These are phyloP conservation scores for Lamprotornis superbus DNA, from an alignment of 2,113 vertebrate genomes.

Conservation along the genomic window DNA sequence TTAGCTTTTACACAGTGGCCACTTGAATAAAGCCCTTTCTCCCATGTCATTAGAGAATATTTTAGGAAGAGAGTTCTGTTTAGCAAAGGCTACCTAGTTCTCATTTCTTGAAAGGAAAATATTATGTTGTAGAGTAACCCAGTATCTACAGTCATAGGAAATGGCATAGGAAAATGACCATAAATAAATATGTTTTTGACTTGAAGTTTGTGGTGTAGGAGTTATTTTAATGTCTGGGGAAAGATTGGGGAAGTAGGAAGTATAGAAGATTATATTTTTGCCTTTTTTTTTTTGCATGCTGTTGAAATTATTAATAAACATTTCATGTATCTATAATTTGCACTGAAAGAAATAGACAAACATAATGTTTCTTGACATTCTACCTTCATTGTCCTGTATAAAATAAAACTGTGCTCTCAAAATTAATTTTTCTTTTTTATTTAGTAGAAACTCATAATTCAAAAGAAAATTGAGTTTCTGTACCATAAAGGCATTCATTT, in stretches of 20 bases:
- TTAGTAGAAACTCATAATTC: not conserved
- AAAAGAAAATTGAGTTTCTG: not conserved
- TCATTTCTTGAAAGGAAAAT: conserved; percentile 56
- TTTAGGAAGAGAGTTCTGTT: conserved; percentile 33
- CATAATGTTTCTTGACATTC: not conserved
- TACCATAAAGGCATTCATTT: not conserved
- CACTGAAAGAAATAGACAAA: not conserved
- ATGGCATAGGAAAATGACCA: conserved; percentile 16
- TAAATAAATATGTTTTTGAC: conserved; percentile 52
- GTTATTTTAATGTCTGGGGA: conserved; percentile 26
- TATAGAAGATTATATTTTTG: not conserved
- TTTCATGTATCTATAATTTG: not conserved
- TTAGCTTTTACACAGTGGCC: conserved; percentile 19
- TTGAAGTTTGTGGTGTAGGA: conserved; percentile 9
- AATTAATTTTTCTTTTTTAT: not conserved
- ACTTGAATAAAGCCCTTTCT: not conserved
- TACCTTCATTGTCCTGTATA: not conserved
- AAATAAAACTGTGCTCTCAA: not conserved
- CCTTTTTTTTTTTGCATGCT: not conserved
- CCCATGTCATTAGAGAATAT: not conserved
- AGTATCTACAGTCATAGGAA: conserved; percentile 3
- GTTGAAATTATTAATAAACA: not conserved
- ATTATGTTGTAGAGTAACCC: not conserved
- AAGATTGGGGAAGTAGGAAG: conserved; percentile 25
- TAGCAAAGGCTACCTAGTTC: not conserved